Base-by-base conservation (phyloP, 2,113 vertebrate species). In the Podocnemis expansa region DNA sequence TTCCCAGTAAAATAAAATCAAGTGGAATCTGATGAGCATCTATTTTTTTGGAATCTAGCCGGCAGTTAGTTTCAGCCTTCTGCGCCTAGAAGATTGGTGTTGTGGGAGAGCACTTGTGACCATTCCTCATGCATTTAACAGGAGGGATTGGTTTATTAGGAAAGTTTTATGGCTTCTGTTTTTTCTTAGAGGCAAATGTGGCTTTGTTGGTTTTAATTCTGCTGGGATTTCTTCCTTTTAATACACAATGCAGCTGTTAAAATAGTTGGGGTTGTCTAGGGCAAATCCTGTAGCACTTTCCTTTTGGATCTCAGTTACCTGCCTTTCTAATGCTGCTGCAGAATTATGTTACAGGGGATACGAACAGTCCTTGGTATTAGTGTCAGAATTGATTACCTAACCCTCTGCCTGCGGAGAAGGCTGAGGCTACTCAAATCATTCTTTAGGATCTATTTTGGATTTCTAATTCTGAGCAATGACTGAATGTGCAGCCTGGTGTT, bases 191-290 rank as follows among this genome's bases (percentile, higher is more conserved):
- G 96, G 90, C 97, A 97, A 97, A 98, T 97, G 94, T 92, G 85
- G 96, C 89, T 97, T 95, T 97, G 95, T 98, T 98, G 96, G 94
- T 98, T 98, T 97, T 96, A 94, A 95, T 98, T 96, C 82, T 38
- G 51, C 89, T 95, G 97, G 94, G 97, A 95, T 97, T 80, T 80
- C 17, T 95, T 94, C 82, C 94, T 95, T 95, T 97, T 96, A 96
- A 96, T 95, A 95, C 88, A 97, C 93, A 97, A 93, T 75, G 6
- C 97, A 98, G 97, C 98, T 97, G 96, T 98, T 97, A 97, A 98
- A 98, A 97, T 95, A 97, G 91, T 92, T 96, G 49, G 94, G 93
- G 95, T 91, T 96, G 97, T 97, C 93, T 11, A 92, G 97, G 89
- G 97, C 96, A 91, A 92, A 96, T 96, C 52, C 80, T 96, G 97